phyloP scores from a whole-genome alignment of 1,140 invertebrate species.

The Daktulosphaira vitifoliae region DNA sequence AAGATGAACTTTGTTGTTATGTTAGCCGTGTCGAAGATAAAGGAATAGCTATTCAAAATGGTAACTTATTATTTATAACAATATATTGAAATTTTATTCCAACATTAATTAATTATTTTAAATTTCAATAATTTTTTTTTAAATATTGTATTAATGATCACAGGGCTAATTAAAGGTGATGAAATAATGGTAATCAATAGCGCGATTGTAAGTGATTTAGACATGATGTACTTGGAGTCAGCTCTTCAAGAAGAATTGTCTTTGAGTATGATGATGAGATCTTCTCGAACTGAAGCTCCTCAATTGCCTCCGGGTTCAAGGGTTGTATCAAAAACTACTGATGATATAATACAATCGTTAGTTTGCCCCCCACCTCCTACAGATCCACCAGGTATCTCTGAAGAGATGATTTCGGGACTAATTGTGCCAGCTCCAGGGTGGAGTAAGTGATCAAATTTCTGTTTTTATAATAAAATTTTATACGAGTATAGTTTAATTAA shows the following conservation, averaged over 20 bases:
- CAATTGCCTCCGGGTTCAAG: slow-evolving; percentile 53
- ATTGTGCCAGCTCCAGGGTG: slow-evolving; percentile 91
- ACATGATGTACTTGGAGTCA: slow-evolving; percentile 98
- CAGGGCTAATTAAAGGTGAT: slow-evolving; percentile 92
- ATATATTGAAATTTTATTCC: neutral
- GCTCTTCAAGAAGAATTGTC: slow-evolving; percentile 89
- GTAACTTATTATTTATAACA: slow-evolving; percentile 50
- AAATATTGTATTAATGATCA: neutral
- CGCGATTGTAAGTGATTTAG: slow-evolving; percentile 91
- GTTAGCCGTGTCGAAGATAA: slow-evolving; percentile 90
- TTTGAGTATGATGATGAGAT: slow-evolving; percentile 96
- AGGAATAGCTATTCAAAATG: slow-evolving; percentile 89
- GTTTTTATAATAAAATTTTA: neutral
- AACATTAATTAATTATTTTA: neutral
- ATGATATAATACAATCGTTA: slow-evolving; percentile 89
- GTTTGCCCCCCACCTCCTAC: slow-evolving; percentile 92
- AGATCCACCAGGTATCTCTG: slow-evolving; percentile 82
- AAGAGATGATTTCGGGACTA: slow-evolving; percentile 90
- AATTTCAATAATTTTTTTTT: neutral
- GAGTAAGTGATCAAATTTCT: slow-evolving; percentile 53
- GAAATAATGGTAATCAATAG: slow-evolving; percentile 99
- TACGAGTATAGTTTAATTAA: neutral
- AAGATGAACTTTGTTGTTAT: slow-evolving; percentile 94
- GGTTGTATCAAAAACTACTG: slow-evolving; percentile 65
- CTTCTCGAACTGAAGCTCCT: slow-evolving; percentile 87